Percentiles rank a stretch among this genome's conserved stretches.
Conservation (phyloP, 2,797 vertebrate species). For the Poecilia gillii region DNA sequence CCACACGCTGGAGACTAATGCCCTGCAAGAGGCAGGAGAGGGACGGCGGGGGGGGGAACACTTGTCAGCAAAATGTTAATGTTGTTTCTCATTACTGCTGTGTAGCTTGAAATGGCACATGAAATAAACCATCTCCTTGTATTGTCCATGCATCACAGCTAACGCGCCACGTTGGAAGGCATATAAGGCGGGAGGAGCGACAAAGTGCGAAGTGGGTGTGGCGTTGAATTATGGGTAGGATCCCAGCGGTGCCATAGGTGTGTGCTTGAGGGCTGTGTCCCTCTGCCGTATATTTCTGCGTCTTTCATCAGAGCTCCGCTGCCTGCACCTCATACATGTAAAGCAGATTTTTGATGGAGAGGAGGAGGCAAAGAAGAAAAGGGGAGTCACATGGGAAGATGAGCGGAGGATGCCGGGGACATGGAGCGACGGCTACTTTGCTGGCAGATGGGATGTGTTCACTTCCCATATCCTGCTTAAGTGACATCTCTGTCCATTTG, state of each 20-base stretch:
- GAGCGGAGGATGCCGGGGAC: conserved; percentile 16
- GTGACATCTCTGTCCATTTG: conserved; percentile 21
- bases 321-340: conserved; percentile 55
- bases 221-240: conserved; percentile 62
- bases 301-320: conserved; percentile 67
- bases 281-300: conserved; percentile 61
- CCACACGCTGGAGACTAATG: conserved; percentile 40
- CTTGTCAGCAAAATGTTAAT: conserved; percentile 82
- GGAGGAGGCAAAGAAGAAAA: conserved; percentile 9
- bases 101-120: conserved; percentile 63
- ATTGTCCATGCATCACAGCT: conserved; percentile 49
- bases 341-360: conserved; percentile 56
- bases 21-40: conserved; percentile 22
- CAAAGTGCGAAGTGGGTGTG: conserved; percentile 6
- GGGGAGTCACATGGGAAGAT: conserved; percentile 27
- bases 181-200: not conserved
- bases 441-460: conserved; percentile 7
- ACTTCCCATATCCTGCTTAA: conserved; percentile 12
- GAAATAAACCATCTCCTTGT: conserved; percentile 68
- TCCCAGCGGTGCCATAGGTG: conserved; percentile 44
- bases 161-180: conserved; percentile 28
- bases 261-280: conserved; percentile 63
- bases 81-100: conserved; percentile 71
- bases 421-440: conserved; percentile 23
- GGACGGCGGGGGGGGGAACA: conserved; percentile 19